Conservation (phyloP, 2,888 invertebrate genomes). For the Gastracanthus pulcherrimus region DNA sequence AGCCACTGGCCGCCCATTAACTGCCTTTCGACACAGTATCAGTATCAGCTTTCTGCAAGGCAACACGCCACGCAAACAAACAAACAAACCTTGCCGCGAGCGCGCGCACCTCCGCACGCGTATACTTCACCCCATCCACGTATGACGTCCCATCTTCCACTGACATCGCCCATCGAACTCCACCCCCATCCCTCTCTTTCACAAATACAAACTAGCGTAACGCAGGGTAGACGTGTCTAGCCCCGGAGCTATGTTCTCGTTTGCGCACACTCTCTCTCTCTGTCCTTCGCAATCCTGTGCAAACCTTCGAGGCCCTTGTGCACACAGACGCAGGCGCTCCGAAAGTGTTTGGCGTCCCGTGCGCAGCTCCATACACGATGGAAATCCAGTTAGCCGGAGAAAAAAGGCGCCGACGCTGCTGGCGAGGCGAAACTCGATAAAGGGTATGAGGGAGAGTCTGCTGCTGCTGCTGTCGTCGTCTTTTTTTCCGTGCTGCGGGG, state of each 20-base stretch:
- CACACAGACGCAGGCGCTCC: not conserved
- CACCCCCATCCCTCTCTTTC: not conserved
- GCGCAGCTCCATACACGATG: not conserved
- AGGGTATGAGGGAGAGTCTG: too few species aligned
- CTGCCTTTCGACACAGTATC: too few species aligned
- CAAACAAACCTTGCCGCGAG: too few species aligned
- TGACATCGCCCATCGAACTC: constrained; percentile 1
- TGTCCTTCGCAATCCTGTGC: constrained; percentile 8
- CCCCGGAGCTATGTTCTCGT: constrained; percentile 6
- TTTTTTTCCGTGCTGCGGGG: not conserved
- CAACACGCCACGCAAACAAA: too few species aligned
- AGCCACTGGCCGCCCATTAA: too few species aligned
- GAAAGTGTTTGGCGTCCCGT: not conserved
- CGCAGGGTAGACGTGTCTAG: not conserved
- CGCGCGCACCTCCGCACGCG: too few species aligned
- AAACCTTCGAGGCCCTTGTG: not conserved
- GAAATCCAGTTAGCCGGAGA: constrained; percentile 19
- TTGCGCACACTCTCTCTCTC: not conserved
- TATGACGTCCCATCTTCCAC: too few species aligned
- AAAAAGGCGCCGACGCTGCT: constrained; percentile 10
- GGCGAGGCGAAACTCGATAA: not conserved
- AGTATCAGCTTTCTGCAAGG: too few species aligned
- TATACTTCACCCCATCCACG: too few species aligned
- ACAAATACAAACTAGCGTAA: constrained; percentile 5
- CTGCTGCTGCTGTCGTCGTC: too few species aligned